Conservation (phyloP, 2,888 invertebrate genomes). For the Aspidiotus destructor region DNA sequence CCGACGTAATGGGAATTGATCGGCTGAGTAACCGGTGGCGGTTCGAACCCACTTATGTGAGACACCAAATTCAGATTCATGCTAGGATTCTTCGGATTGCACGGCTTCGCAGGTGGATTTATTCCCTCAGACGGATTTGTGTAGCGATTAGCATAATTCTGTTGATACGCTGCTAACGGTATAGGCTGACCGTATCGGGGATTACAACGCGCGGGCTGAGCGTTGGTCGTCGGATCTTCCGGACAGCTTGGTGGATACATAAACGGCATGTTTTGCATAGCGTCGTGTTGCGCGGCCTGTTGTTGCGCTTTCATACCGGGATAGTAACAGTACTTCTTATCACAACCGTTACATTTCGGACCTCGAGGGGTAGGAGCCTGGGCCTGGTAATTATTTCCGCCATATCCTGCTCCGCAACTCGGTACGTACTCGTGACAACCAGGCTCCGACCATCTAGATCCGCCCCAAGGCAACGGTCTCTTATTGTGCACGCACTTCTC, state of each 20-base stretch:
- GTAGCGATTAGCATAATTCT: not conserved
- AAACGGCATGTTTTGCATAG: not conserved
- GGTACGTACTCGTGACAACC: not conserved
- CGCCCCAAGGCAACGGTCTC: conserved; percentile 15
- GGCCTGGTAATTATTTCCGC: not conserved
- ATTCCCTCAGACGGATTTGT: not conserved
- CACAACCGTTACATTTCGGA: not conserved
- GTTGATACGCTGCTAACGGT: not conserved
- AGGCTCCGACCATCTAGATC: conserved; percentile 8
- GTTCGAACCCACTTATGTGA: conserved; percentile 12
- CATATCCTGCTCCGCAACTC: not conserved
- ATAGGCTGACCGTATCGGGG: not conserved
- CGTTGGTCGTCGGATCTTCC: not conserved
- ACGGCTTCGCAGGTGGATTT: not conserved
- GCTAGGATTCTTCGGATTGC: conserved; percentile 6
- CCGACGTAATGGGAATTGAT: conserved; percentile 6
- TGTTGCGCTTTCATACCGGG: not conserved
- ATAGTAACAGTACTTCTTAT: not conserved
- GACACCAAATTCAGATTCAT: conserved; percentile 1
- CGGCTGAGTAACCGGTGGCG: conserved; percentile 8
- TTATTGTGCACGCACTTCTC: conserved; percentile 16
- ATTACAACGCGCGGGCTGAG: conserved; percentile 1
- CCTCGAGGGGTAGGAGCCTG: not conserved
- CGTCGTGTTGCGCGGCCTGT: not conserved
- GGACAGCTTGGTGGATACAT: conserved; percentile 1